Evolutionary conservation across 2,797 vertebrate species (phyloP), one percentile per base, ranked within the genome.

Genomic region (Hephaestus fuliginosus): DNA sequence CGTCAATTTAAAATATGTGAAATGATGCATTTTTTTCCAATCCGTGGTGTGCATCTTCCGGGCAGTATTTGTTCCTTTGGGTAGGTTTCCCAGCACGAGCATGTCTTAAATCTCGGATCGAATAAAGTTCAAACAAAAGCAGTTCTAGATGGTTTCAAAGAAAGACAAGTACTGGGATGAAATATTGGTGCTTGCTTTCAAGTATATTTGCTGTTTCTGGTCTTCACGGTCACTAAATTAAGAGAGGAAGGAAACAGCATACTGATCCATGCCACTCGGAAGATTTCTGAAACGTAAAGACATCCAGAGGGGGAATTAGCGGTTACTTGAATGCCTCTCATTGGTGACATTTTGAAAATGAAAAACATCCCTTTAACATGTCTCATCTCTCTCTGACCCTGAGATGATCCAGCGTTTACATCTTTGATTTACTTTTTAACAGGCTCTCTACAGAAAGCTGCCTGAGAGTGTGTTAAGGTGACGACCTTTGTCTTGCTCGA

Each of bases 221-320:
- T 62, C 43, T 62, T 63, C 14, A 66, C 11, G 2, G 30, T 15
- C 4, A 41, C 53, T 79, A 3, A 66, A 60, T 80, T 17, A 65
- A 12, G 18, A 20, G 51, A 65, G 30, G 39, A 68, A 15, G 12
- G 7, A 61, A 49, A 66, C 36, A 33, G 36, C 43, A 11, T 69
- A 74, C 83, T 71, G 53, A 53, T 75, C 36, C 52, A 28, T 72
- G 43, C 70, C 52, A 63, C 78, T 84, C 78, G 84, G 61, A 82
- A 81, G 82, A 80, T 85, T 57, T 53, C 46, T 74, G 49, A 56
- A 58, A 70, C 13, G 10, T 39, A 18, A 36, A 82, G 77, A 87
- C 75, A 78, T 49, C 77, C 71, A 64, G 52, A n/a, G 36, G 73
- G 49, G 3, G 39, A 41, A 30, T 4, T 63, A n/a, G 1, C 1